phyloP scores from a whole-genome alignment of 2,113 vertebrate genomes.

The Oncorhynchus kisutch region DNA sequence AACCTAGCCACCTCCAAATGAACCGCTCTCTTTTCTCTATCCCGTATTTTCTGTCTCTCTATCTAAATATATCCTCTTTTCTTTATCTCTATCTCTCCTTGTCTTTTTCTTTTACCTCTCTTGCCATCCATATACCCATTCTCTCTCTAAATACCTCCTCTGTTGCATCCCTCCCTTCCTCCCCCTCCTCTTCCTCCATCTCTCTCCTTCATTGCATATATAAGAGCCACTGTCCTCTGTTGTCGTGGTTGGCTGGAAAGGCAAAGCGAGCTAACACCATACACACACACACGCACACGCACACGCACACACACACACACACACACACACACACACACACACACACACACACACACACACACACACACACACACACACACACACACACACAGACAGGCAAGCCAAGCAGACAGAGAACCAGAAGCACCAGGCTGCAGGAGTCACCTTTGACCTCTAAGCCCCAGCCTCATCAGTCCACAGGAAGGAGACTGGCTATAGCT shows the following conservation, averaged over 20 bases:
- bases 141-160: not conserved
- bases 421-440: not conserved
- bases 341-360: not conserved
- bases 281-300: not conserved
- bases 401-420: not conserved
- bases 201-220: not conserved
- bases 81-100: not conserved
- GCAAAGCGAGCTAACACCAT: not conserved
- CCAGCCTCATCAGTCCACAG: not conserved
- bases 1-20: no score
- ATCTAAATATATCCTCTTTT: not conserved
- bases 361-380: constrained; percentile 2
- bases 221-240: not conserved
- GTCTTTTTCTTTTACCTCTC: not conserved
- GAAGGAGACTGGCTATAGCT: no score
- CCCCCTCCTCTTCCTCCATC: not conserved
- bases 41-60: not conserved
- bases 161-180: not conserved
- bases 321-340: not conserved
- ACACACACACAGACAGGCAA: not conserved
- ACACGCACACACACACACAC: not conserved
- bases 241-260: not conserved
- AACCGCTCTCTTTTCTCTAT: not conserved
- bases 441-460: not conserved
- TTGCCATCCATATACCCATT: not conserved